Conservation (phyloP, 2,888 invertebrate genomes). For the Dicycla oo region DNA sequence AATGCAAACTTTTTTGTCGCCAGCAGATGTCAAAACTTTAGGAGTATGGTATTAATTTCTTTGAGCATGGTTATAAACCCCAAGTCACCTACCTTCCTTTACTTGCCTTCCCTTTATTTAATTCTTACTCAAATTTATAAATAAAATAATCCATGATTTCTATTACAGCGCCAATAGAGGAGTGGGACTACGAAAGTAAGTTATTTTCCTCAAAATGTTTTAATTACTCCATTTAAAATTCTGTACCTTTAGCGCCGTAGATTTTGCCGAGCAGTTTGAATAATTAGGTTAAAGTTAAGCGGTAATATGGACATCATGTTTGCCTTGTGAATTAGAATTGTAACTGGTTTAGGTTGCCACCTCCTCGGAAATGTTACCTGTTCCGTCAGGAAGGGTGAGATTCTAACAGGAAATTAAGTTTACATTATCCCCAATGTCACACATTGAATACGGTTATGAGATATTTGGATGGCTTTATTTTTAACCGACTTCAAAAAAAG, state of each 20-base stretch:
- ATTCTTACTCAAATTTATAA: background rate
- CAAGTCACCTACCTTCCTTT: too few relatives aligned
- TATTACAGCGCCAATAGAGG: background rate
- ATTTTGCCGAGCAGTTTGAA: slow-evolving; percentile 29
- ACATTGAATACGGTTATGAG: too few relatives aligned
- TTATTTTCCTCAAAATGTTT: slow-evolving; percentile 16
- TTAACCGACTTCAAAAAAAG: too few relatives aligned
- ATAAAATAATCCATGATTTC: background rate
- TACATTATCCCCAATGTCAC: background rate
- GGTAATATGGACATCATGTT: slow-evolving; percentile 28
- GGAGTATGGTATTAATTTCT: background rate
- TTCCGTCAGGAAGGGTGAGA: background rate
- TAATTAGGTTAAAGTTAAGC: slow-evolving; percentile 19
- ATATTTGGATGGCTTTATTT: too few relatives aligned
- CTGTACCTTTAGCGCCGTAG: slow-evolving; percentile 9
- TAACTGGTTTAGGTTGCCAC: slow-evolving; percentile 6
- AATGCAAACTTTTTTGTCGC: background rate
- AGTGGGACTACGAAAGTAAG: slow-evolving; percentile 71
- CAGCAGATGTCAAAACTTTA: too few relatives aligned
- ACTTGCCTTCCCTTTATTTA: too few relatives aligned
- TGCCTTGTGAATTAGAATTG: slow-evolving; percentile 21
- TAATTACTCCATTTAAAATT: slow-evolving; percentile 30
- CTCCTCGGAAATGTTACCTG: background rate
- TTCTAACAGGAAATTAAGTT: slow-evolving; percentile 6
- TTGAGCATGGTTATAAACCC: background rate